Evolutionary conservation across 2,888 invertebrate genomes (phyloP).

Genomic region (Drosophila glabriapex): DNA sequence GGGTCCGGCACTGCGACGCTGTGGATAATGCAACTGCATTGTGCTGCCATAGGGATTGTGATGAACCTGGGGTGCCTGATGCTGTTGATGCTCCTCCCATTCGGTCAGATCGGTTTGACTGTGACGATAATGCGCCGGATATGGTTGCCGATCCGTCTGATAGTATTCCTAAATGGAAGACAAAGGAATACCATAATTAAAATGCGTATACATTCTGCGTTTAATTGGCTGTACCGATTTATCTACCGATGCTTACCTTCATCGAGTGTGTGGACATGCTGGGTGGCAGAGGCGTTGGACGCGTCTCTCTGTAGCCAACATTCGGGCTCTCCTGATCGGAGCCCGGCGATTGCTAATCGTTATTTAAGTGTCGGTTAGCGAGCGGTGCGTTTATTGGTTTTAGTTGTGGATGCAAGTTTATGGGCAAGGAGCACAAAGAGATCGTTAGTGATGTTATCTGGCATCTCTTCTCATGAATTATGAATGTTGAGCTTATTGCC

Average conservation of each 20-base stretch:
- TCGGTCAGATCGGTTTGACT: constrained; percentile 86
- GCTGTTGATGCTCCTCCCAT: constrained; percentile 85
- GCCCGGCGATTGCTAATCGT: constrained; percentile 84
- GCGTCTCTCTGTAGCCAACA: constrained; percentile 86
- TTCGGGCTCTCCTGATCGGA: constrained; percentile 86
- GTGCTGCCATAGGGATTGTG: constrained; percentile 85
- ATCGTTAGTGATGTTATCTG: constrained; percentile 30
- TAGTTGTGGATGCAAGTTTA: constrained; percentile 6
- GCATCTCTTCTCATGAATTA: constrained; percentile 9
- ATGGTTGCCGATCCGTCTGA: constrained; percentile 86
- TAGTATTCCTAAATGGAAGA: constrained; percentile 86
- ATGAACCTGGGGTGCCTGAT: constrained; percentile 68
- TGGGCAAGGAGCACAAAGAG: constrained; percentile 23
- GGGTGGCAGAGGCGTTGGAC: constrained; percentile 87
- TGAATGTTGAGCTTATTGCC: constrained; percentile 28
- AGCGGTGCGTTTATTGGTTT: constrained; percentile 18
- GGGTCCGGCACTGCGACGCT: constrained; percentile 80
- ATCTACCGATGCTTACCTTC: constrained; percentile 87
- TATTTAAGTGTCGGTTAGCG: constrained; percentile 38
- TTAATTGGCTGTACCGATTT: background rate
- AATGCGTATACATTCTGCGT: constrained; percentile 2
- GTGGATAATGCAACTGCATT: constrained; percentile 71
- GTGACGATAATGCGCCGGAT: constrained; percentile 86
- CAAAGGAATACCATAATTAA: constrained; percentile 54
- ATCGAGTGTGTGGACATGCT: constrained; percentile 90